These are phyloP conservation scores for Pararge aegeria DNA, from an alignment of 1,140 invertebrate species.

Conservation along the genomic window DNA sequence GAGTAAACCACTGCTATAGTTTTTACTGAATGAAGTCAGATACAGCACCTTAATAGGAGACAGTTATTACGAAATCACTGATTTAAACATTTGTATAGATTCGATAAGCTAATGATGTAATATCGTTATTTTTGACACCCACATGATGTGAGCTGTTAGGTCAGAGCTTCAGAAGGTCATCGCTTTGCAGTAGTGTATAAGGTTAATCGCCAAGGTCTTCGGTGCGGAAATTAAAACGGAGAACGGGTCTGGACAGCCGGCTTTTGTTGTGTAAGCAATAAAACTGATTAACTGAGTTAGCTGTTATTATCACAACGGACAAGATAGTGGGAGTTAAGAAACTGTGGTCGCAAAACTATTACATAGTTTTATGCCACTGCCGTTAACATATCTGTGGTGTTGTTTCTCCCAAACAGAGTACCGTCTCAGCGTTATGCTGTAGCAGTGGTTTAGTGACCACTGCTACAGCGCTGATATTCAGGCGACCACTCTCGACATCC, in stretches of 20 bases:
- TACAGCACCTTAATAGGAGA: too few relatives aligned
- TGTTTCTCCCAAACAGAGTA: too few relatives aligned
- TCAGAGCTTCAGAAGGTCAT: constrained; percentile 10
- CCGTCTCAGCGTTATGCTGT: too few relatives aligned
- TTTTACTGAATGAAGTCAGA: too few relatives aligned
- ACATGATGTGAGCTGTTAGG: background rate
- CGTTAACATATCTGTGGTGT: too few relatives aligned
- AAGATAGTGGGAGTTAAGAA: background rate
- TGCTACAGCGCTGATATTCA: too few relatives aligned
- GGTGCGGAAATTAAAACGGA: constrained; percentile 14
- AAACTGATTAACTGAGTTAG: background rate
- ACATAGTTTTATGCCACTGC: too few relatives aligned
- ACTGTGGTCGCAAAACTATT: too few relatives aligned
- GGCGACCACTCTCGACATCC: too few relatives aligned
- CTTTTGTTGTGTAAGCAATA: background rate
- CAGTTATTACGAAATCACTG: too few relatives aligned
- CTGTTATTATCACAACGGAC: background rate
- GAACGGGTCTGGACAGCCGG: constrained; percentile 1
- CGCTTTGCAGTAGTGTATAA: constrained; percentile 5
- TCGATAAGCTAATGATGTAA: background rate
- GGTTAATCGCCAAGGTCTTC: constrained; percentile 7
- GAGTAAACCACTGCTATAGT: too few relatives aligned
- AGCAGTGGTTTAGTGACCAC: too few relatives aligned
- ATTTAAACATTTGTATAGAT: background rate
- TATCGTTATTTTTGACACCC: background rate